Conservation (phyloP, 2,113 vertebrate genomes). For the Thamnaconus septentrionalis region DNA sequence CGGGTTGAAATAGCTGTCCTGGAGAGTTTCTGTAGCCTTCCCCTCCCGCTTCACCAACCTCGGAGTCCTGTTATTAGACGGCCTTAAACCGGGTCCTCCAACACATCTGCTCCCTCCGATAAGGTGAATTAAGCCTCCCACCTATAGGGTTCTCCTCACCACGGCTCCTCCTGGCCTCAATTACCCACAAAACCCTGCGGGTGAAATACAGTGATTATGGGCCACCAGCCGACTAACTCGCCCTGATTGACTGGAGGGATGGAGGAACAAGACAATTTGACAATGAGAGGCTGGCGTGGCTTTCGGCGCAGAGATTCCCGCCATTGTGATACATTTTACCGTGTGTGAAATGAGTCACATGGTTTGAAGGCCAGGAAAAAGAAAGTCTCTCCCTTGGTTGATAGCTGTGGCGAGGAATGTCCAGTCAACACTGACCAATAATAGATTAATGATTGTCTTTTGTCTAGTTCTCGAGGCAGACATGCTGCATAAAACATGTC, state of each 20-base stretch:
- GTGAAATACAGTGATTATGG: slow-evolving; percentile 43
- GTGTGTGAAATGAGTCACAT: too few species aligned
- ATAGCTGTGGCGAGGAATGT: too few species aligned
- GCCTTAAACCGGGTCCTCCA: slow-evolving; percentile 35
- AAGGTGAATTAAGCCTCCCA: slow-evolving; percentile 46
- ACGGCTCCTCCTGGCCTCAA: slow-evolving; percentile 42
- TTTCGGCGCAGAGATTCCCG: too few species aligned
- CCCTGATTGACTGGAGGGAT: slow-evolving; percentile 26
- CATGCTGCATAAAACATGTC: too few species aligned
- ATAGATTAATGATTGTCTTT: too few species aligned
- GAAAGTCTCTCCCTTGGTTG: too few species aligned
- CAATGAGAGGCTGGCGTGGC: slow-evolving; percentile 1
- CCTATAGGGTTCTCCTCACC: slow-evolving; percentile 27
- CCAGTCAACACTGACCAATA: too few species aligned
- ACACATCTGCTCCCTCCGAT: slow-evolving; percentile 56
- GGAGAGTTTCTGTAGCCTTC: slow-evolving; percentile 29
- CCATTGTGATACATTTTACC: too few species aligned
- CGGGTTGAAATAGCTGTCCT: slow-evolving; percentile 25
- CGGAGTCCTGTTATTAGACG: slow-evolving; percentile 32
- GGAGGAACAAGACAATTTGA: slow-evolving; percentile 16
- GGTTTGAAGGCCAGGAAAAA: too few species aligned
- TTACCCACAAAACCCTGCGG: slow-evolving; percentile 61
- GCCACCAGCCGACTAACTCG: slow-evolving; percentile 14
- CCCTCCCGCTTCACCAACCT: slow-evolving; percentile 25
- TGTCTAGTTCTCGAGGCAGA: too few species aligned